Evolutionary conservation across 2,888 invertebrate genomes (phyloP).

Genomic region (Schizaphis graminum): DNA sequence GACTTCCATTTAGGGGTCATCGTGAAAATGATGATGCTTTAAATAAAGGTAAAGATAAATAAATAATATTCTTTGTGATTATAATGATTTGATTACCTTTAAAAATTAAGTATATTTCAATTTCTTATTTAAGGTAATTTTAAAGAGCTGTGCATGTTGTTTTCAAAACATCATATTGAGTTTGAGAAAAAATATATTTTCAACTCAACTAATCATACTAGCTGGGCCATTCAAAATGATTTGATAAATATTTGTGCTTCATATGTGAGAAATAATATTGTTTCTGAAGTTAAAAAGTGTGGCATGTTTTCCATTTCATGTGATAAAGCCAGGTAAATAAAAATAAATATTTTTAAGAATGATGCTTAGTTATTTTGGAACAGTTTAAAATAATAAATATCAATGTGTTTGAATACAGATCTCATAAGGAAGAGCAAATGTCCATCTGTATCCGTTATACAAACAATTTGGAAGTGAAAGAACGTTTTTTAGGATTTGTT

Average conservation of each 20-base stretch:
- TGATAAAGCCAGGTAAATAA: conserved; percentile 2
- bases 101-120: too few relatives aligned
- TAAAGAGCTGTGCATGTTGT: neutral
- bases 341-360: neutral
- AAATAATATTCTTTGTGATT: too few relatives aligned
- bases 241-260: conserved; percentile 6
- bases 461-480: too few relatives aligned
- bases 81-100: too few relatives aligned
- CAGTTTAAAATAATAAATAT: too few relatives aligned
- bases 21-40: neutral
- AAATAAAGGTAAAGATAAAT: neutral
- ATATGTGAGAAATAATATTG: neutral
- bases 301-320: conserved; percentile 15
- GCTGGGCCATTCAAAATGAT: neutral
- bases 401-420: too few relatives aligned
- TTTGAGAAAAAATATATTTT: neutral
- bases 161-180: too few relatives aligned
- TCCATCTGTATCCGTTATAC: too few relatives aligned
- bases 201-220: neutral
- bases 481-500: too few relatives aligned
- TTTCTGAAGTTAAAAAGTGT: conserved; percentile 1
- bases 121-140: neutral
- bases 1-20: conserved; percentile 2
- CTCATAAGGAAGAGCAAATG: too few relatives aligned
- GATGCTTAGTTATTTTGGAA: too few relatives aligned